A percentile compares a stretch with the other conserved stretches of the same genome.
Conservation (phyloP, 1,140 invertebrate species). For the Amphibalanus amphitrite region DNA sequence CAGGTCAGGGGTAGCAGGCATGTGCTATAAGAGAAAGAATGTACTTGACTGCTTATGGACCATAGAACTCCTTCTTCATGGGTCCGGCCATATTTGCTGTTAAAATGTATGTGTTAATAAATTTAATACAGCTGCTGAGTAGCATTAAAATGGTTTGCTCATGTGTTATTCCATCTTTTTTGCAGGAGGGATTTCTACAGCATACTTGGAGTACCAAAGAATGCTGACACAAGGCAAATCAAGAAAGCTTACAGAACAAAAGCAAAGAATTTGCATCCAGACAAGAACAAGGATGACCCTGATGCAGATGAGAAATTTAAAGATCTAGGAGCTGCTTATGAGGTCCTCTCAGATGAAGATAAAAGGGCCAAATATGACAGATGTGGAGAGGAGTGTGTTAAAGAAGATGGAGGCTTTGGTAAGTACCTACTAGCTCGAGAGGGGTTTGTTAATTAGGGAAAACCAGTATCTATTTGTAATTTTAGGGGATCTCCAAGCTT, state of each 20-base stretch:
- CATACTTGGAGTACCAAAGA: slow-evolving; percentile 68
- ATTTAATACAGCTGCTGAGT: too few relatives aligned
- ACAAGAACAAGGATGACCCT: slow-evolving; percentile 92
- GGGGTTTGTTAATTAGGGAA: too few relatives aligned
- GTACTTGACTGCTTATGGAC: too few relatives aligned
- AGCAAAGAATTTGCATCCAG: slow-evolving; percentile 95
- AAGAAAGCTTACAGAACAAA: slow-evolving; percentile 92
- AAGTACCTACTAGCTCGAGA: too few relatives aligned
- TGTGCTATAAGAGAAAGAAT: too few relatives aligned
- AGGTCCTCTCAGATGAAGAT: slow-evolving; percentile 82
- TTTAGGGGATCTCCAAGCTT: too few relatives aligned
- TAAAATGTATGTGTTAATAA: too few relatives aligned
- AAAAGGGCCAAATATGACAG: slow-evolving; percentile 89
- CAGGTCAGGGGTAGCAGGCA: too few relatives aligned
- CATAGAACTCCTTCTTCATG: too few relatives aligned
- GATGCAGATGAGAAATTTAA: slow-evolving; percentile 84
- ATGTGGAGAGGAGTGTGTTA: slow-evolving; percentile 92
- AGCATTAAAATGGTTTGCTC: background rate
- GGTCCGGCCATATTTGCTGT: too few relatives aligned
- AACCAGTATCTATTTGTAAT: too few relatives aligned
- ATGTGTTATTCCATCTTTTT: slow-evolving; percentile 15
- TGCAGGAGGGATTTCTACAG: slow-evolving; percentile 84
- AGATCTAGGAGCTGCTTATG: slow-evolving; percentile 91
- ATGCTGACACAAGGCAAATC: slow-evolving; percentile 79
- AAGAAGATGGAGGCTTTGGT: slow-evolving; percentile 72